Evolutionary conservation across 2,113 vertebrate genomes (phyloP).

Genomic region (Pholis gunnellus): DNA sequence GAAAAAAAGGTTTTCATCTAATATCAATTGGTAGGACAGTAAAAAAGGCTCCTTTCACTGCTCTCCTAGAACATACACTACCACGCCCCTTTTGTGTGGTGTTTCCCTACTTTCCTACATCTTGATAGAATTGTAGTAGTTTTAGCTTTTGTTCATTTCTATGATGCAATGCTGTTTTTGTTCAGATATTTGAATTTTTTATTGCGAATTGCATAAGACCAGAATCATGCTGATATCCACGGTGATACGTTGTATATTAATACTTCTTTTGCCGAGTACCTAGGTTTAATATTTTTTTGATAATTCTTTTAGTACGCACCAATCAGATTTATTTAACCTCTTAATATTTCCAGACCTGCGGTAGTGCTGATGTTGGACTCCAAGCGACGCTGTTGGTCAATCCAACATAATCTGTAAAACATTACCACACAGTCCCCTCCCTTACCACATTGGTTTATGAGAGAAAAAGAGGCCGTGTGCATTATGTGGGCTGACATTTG

Average conservation of each 20-base stretch:
- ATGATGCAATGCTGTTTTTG: neutral
- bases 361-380: slow-evolving; percentile 30
- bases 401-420: neutral
- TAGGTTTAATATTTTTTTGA: too few relatives aligned
- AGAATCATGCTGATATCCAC: neutral
- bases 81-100: neutral
- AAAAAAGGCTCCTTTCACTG: too few relatives aligned
- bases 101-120: neutral
- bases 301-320: too few relatives aligned
- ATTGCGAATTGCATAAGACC: neutral
- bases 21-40: too few relatives aligned
- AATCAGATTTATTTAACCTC: rapidly evolving
- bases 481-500: neutral
- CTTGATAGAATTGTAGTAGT: neutral
- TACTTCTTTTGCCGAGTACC: too few relatives aligned
- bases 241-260: neutral
- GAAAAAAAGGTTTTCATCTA: neutral
- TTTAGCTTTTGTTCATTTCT: neutral
- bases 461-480: neutral
- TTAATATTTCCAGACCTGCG: neutral
- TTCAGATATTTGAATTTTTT: neutral
- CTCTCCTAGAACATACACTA: neutral
- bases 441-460: neutral
- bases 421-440: slow-evolving; percentile 29
- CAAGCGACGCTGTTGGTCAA: slow-evolving; percentile 71